Base-by-base conservation (phyloP, 1,140 invertebrate species). In the Streblospio benedicti region DNA sequence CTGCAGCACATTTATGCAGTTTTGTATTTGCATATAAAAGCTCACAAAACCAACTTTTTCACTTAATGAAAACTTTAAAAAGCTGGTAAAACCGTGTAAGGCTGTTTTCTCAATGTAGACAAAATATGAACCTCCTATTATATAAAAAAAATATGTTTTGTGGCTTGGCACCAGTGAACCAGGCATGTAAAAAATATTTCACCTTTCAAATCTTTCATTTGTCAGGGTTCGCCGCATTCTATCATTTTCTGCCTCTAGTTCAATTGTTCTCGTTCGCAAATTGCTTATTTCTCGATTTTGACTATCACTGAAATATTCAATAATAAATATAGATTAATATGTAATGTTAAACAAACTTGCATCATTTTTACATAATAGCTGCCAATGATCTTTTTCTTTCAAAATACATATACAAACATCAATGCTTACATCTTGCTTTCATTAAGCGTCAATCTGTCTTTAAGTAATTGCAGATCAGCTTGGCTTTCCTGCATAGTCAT, bases 171-270 rank as follows among this genome's bases (percentile, higher is more conserved):
- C n/a, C n/a, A n/a, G n/a, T n/a, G n/a, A n/a, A n/a, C n/a, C n/a
- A n/a, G n/a, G n/a, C n/a, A n/a, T n/a, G n/a, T n/a, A n/a, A n/a
- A n/a, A n/a, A n/a, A n/a, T 28, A 6, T 51, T 61, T 53, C 61
- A 76, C 72, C 71, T 73, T 65, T 79, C 77, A 70, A 76, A 78
- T 53, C 73, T 69, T 52, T 79, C 77, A 65, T 69, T 76, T 23
- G 76, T 76, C 27, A 79, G 61, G 55, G 74, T 71, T 52, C 76
- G 59, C 32, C 73, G 65, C 0, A 76, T 57, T 55, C 76, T 65
- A 53, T 79, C 76, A 16, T 73, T 63, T 51, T 79, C 77, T 44
- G 70, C 69, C 50, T 79, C 77, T 27, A 77, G 63, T 62, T 78
- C 77, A 20, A 76, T 69, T 60, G 73, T 75, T 23, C 70, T 67